Conservation (phyloP, 2,888 invertebrate genomes). For the Caenorhabditis sp. region DNA sequence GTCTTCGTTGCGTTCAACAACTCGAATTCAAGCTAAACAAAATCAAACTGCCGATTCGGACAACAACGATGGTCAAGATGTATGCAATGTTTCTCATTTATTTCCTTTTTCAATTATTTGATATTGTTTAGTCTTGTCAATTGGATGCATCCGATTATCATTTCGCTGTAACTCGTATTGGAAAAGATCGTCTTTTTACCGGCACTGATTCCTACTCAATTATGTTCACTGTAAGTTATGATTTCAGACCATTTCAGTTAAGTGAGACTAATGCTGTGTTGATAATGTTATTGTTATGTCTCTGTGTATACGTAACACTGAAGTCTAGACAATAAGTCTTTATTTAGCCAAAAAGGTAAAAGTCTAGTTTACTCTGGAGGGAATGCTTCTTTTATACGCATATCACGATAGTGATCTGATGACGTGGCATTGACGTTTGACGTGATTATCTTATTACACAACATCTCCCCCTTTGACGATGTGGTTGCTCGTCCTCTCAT, state of each 20-base stretch:
- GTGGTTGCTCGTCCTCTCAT: too few relatives aligned
- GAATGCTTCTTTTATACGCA: too few relatives aligned
- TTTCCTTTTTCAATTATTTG: slow-evolving; percentile 10
- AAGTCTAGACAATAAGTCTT: too few relatives aligned
- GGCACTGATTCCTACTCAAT: slow-evolving; percentile 53
- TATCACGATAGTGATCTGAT: too few relatives aligned
- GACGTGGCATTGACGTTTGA: too few relatives aligned
- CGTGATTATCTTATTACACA: too few relatives aligned
- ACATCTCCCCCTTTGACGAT: too few relatives aligned
- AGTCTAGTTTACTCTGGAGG: too few relatives aligned
- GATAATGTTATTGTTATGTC: background rate
- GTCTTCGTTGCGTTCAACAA: slow-evolving; percentile 56
- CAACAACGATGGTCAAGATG: slow-evolving; percentile 2
- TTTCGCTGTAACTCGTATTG: slow-evolving; percentile 49
- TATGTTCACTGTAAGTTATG: slow-evolving; percentile 45
- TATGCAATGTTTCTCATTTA: background rate
- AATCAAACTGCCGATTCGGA: slow-evolving; percentile 12
- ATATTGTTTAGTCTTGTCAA: slow-evolving; percentile 55
- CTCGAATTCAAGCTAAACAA: slow-evolving; percentile 18
- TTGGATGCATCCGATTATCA: slow-evolving; percentile 54
- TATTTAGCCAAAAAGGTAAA: too few relatives aligned
- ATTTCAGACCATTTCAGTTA: background rate
- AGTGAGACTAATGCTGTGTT: background rate
- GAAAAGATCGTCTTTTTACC: slow-evolving; percentile 44
- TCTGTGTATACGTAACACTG: too few relatives aligned